Evolutionary conservation across 2,888 invertebrate species (phyloP).

Genomic region (Cheilosia grossa): DNA sequence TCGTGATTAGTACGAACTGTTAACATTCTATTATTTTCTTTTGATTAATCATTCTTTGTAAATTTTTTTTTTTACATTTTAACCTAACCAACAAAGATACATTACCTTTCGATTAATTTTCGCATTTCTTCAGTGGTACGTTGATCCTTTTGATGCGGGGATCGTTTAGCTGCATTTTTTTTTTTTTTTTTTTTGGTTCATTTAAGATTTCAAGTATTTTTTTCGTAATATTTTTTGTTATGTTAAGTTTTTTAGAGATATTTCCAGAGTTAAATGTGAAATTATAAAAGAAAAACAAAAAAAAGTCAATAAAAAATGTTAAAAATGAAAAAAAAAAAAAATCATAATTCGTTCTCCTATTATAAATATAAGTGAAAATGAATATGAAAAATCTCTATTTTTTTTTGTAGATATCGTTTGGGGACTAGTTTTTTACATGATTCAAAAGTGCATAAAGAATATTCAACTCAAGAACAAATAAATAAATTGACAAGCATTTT

Average conservation of each 20-base stretch:
- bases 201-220: conserved; percentile 63
- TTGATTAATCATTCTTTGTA: conserved; percentile 20
- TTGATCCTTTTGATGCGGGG: conserved; percentile 92
- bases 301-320: conserved; percentile 74
- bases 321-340: conserved; percentile 72
- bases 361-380: conserved; percentile 29
- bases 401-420: conserved; percentile 21
- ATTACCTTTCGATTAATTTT: conserved; percentile 98
- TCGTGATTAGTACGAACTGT: conserved; percentile 43
- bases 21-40: conserved; percentile 20
- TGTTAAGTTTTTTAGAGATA: conserved; percentile 56
- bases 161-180: conserved; percentile 85
- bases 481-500: conserved; percentile 60
- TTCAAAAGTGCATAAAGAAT: conserved; percentile 64
- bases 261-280: conserved; percentile 72
- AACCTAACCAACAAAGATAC: conserved; percentile 79
- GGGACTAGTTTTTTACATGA: conserved; percentile 41
- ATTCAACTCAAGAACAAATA: background rate
- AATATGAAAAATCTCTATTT: conserved; percentile 38
- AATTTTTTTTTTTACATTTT: conserved; percentile 63
- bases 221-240: conserved; percentile 64
- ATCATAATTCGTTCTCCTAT: conserved; percentile 65
- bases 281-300: conserved; percentile 77
- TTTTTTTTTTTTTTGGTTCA: conserved; percentile 52
- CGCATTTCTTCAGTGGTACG: conserved; percentile 98